Percentiles rank a stretch among this genome's conserved stretches.
These are phyloP conservation scores for Antheraea pernyi DNA, from an alignment of 1,140 invertebrate genomes.

Conservation along the genomic window DNA sequence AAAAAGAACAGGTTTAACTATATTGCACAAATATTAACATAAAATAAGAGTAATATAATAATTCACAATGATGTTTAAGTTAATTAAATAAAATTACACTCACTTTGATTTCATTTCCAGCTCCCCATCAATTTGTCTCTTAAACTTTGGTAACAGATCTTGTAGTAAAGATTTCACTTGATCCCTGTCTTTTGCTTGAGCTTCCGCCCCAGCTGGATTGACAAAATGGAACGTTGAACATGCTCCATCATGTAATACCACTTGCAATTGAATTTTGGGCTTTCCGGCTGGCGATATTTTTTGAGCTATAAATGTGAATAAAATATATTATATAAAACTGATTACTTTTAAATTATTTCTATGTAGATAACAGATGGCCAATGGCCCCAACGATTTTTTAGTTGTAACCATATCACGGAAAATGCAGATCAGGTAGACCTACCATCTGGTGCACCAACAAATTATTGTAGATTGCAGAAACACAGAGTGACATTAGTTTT, in stretches of 20 bases:
- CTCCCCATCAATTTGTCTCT: conserved; percentile 95
- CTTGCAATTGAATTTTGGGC: conserved; percentile 98
- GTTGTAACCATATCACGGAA: too few relatives aligned
- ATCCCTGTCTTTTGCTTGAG: conserved; percentile 94
- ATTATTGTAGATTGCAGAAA: too few relatives aligned
- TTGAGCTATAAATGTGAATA: conserved; percentile 85
- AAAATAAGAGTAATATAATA: too few relatives aligned
- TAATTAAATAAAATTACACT: neutral
- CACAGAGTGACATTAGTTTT: too few relatives aligned
- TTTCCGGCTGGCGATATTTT: conserved; percentile 99
- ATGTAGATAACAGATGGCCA: too few relatives aligned
- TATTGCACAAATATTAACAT: too few relatives aligned
- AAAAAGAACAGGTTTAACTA: too few relatives aligned
- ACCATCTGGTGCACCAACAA: too few relatives aligned
- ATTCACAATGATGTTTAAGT: too few relatives aligned
- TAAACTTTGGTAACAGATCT: conserved; percentile 96
- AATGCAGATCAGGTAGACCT: too few relatives aligned
- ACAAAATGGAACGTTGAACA: conserved; percentile 99
- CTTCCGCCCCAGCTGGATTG: conserved; percentile 89
- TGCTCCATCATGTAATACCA: conserved; percentile 95
- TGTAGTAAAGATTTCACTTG: conserved; percentile 96
- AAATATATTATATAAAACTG: neutral
- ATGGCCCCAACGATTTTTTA: too few relatives aligned
- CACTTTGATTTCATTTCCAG: conserved; percentile 89
- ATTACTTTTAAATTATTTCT: too few relatives aligned